Base-by-base conservation (phyloP, 2,797 vertebrate species). In the Limosa lapponica region DNA sequence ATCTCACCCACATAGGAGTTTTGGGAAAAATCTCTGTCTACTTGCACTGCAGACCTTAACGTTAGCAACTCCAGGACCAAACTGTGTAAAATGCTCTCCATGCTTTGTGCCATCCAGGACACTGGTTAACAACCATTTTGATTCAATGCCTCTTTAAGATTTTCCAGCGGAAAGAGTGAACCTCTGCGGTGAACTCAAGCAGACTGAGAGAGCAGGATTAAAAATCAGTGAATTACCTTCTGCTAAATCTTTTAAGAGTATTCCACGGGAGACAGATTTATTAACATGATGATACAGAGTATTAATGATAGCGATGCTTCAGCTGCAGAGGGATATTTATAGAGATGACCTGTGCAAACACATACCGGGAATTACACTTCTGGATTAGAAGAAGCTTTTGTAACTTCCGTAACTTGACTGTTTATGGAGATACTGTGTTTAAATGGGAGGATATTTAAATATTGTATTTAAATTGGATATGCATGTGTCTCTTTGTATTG, bases 1-100 rank as follows among this genome's bases (percentile, higher is more conserved):
- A 11, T 12, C 11, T 66, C 62, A 48, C 12, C n/a, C 51, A 85
- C 43, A 43, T 34, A 41, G 0, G 12, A 12, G 6, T 22, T 73
- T 48, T n/a, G 65, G 65, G 15, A 65, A 75, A 82, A 82, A 87
- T 84, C 16, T 72, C 16, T 52, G 10, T 48, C 22, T 57, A 12
- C 11, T 13, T 0, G 0, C 8, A 39, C 8, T 39, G 46, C 57
- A 75, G 49, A 59, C 32, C 9, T 77, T 34, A 72, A 5, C 2
- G 14, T 64, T 20, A 70, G 22, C 58, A 87, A 32, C 22, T 66
- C 27, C 8, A 36, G n/a, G 43, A 79, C 5, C 5, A 48, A 28
- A 2, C 8, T 16, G 2, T 54, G 23, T 66, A 70, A 84, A 95
- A 22, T 3, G 44, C 17, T 19, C 8, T 36, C 64, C 36, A 48